Evolutionary conservation across 2,113 vertebrate species (phyloP), one percentile per base, ranked within the genome.

Genomic region (Melozone crissalis): DNA sequence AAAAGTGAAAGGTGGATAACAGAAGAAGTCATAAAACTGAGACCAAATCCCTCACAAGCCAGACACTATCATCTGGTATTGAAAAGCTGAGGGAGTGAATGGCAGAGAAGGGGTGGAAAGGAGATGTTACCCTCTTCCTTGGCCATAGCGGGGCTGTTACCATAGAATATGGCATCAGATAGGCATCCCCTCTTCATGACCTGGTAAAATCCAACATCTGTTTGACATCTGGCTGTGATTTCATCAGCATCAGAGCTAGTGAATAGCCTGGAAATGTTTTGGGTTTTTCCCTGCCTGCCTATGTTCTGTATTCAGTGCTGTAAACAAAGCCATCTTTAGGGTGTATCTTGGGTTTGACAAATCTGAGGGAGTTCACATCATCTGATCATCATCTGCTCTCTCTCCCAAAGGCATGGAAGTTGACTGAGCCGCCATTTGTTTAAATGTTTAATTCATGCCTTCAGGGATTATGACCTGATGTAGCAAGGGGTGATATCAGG

Each of bases 201-300:
- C 13, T 46, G 62, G 58, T 92, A 75, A 89, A 67, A 58, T 84
- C 31, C 76, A 77, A 91, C 87, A 93, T 93, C 81, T 94, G 85
- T n/a, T 81, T 95, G 84, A 81, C 95, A 95, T 80, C 83, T 95
- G 90, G 24, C 58, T 85, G 44, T 91, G 75, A 90, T 88, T 93
- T 94, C 67, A 93, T 87, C 79, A 74, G 23, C 27, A 62, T 73
- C 9, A 1, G 67, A 85, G 63, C 35, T 46, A 85, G 17, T 74
- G 67, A 83, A 44, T 46, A 61, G 46, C 39, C 35, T 93, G 55
- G 37, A 92, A 88, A 46, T 78, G 52, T 72, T 88, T 44, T 49
- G 55, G 49, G 20, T 59, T 88, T 74, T 81, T 19, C 30, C 20
- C 41, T 92, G 71, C 71, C 39, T 74, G 72, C 80, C 55, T 78